These are phyloP conservation scores for Phrynocephalus vlangalii DNA, from an alignment of 2,797 vertebrate species.

Conservation along the genomic window DNA sequence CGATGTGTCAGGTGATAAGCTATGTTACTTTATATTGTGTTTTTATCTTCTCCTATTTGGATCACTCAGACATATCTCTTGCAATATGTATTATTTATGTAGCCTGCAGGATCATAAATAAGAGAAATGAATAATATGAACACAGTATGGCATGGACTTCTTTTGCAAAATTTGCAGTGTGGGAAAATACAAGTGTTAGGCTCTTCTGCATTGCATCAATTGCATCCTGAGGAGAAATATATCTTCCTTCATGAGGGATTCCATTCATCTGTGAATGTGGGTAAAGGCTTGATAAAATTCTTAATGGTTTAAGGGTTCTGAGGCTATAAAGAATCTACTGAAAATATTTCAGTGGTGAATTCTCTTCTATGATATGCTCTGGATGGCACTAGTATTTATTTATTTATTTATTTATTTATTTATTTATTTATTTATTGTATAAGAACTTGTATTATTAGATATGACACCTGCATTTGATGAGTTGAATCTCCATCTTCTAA, in stretches of 20 bases:
- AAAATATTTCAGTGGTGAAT: neutral
- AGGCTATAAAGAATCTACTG: neutral
- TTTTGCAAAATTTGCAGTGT: conserved; percentile 27
- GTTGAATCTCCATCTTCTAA: no score
- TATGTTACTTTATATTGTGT: conserved; percentile 8
- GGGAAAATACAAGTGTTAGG: conserved; percentile 19
- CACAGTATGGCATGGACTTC: conserved; percentile 31
- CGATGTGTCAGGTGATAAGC: conserved; percentile 30
- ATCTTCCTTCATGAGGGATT: neutral
- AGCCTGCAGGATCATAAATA: conserved; percentile 37
- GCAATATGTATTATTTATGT: conserved; percentile 50
- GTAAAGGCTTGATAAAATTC: conserved; percentile 1
- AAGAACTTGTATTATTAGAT: no score
- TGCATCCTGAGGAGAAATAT: neutral
- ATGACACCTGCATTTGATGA: no score
- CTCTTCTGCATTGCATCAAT: conserved; percentile 21
- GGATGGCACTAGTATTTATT: no score
- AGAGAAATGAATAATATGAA: conserved; percentile 40
- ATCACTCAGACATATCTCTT: conserved; percentile 32
- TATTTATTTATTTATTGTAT: no score
- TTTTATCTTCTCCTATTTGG: conserved; percentile 53
- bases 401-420: no score
- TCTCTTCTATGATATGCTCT: no score
- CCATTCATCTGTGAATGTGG: neutral
- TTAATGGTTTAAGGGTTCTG: neutral